Evolutionary conservation across 2,113 vertebrate species (phyloP).

Genomic region (Equus przewalskii): DNA sequence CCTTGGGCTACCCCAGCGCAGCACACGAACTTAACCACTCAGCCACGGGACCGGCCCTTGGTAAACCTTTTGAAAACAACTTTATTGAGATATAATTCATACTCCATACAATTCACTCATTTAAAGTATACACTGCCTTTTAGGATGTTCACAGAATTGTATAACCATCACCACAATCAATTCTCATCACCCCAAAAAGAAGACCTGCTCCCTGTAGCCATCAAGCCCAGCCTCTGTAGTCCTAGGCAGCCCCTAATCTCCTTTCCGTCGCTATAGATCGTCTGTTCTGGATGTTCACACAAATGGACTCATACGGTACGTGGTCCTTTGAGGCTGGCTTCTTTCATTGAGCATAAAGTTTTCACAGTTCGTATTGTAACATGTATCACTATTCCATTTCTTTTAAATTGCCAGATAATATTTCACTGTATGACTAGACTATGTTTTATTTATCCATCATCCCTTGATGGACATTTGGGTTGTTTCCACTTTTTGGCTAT

Average conservation of each 20-base stretch:
- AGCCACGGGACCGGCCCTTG: no score
- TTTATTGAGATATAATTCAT: slow-evolving; percentile 18
- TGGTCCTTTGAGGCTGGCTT: not conserved
- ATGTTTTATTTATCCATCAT: not conserved
- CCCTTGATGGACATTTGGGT: not conserved
- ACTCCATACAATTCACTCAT: not conserved
- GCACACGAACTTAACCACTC: no score
- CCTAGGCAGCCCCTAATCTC: not conserved
- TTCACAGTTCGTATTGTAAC: not conserved
- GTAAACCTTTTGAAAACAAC: not conserved
- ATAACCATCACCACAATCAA: not conserved
- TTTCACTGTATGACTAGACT: not conserved
- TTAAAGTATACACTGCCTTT: not conserved
- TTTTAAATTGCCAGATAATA: not conserved
- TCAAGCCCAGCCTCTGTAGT: not conserved
- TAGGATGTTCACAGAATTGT: not conserved
- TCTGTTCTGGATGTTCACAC: not conserved
- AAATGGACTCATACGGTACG: not conserved
- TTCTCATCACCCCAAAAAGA: not conserved
- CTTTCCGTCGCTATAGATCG: not conserved
- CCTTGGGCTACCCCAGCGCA: no score
- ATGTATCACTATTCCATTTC: not conserved
- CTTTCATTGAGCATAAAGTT: not conserved
- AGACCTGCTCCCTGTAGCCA: not conserved
- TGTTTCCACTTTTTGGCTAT: not conserved